These are phyloP conservation scores for Limnephilus auricula DNA, from an alignment of 2,888 invertebrate genomes.

Conservation along the genomic window DNA sequence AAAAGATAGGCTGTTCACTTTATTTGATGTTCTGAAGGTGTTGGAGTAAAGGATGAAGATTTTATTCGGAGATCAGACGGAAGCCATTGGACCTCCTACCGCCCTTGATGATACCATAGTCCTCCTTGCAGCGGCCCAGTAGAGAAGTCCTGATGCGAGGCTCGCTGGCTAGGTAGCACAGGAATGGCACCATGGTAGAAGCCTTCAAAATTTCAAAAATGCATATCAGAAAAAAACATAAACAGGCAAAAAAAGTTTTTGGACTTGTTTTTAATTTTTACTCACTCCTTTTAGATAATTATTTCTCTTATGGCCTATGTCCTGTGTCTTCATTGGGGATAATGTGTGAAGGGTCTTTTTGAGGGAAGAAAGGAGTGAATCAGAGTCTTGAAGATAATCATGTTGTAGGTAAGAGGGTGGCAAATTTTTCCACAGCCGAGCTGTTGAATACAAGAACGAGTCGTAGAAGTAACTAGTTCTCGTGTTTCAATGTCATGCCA, in stretches of 20 bases:
- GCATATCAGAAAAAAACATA: conserved; percentile 15
- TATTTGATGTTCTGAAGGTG: neutral
- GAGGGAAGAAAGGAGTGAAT: no score
- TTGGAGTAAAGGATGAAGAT: neutral
- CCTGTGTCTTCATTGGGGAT: no score
- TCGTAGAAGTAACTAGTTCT: no score
- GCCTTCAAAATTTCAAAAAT: conserved; percentile 71
- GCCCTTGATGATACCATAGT: conserved; percentile 71
- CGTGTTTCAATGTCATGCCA: no score
- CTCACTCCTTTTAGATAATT: no score
- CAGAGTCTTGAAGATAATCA: neutral
- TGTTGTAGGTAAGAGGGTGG: neutral
- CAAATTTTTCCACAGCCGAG: no score
- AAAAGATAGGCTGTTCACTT: neutral
- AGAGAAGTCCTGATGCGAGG: conserved; percentile 75
- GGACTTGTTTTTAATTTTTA: no score
- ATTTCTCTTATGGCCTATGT: no score
- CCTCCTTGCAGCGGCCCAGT: conserved; percentile 75
- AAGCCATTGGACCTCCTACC: conserved; percentile 45
- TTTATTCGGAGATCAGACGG: conserved; percentile 37
- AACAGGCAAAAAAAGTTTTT: no score
- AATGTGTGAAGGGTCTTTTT: no score
- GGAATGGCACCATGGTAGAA: conserved; percentile 75
- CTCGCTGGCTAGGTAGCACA: conserved; percentile 75
- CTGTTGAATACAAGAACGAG: no score